Evolutionary conservation across 1,140 invertebrate species (phyloP).

Genomic region (Aphidius gifuensis): DNA sequence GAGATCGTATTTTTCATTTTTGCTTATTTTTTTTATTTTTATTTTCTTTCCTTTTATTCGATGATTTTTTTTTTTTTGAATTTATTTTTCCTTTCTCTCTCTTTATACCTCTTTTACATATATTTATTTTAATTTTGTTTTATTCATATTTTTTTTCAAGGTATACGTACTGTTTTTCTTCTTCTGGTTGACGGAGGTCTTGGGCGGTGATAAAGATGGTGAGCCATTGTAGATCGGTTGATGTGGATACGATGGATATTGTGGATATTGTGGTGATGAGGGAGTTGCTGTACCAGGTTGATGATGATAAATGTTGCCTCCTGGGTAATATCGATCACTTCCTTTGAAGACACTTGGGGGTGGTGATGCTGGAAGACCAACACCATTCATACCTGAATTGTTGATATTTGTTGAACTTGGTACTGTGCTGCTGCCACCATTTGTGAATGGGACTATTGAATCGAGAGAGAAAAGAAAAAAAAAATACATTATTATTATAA

Average conservation of each 20-base stretch:
- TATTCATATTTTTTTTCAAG: neutral
- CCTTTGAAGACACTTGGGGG: slow-evolving; percentile 51
- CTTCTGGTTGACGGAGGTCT: slow-evolving; percentile 52
- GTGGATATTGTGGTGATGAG: slow-evolving; percentile 53
- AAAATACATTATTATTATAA: too few relatives aligned
- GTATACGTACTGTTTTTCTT: slow-evolving; percentile 54
- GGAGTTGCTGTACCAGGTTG: slow-evolving; percentile 54
- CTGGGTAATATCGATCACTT: slow-evolving; percentile 48
- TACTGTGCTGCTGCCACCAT: slow-evolving; percentile 42
- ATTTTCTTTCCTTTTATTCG: too few relatives aligned
- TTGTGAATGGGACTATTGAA: slow-evolving; percentile 44
- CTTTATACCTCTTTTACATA: neutral
- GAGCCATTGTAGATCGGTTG: slow-evolving; percentile 46
- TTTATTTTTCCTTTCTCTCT: neutral
- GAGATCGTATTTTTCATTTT: neutral
- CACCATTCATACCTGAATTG: slow-evolving; percentile 55
- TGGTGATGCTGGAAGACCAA: slow-evolving; percentile 49
- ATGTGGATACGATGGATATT: slow-evolving; percentile 48
- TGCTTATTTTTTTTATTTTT: too few relatives aligned
- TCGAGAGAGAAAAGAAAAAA: slow-evolving; percentile 9
- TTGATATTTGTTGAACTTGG: slow-evolving; percentile 48
- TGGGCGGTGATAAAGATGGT: slow-evolving; percentile 49
- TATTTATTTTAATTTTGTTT: neutral
- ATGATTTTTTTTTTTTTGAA: too few relatives aligned
- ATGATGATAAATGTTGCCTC: slow-evolving; percentile 49